Evolutionary conservation across 2,113 vertebrate genomes (phyloP), one percentile per base, ranked within the genome.

Genomic region (Hipposideros armiger): DNA sequence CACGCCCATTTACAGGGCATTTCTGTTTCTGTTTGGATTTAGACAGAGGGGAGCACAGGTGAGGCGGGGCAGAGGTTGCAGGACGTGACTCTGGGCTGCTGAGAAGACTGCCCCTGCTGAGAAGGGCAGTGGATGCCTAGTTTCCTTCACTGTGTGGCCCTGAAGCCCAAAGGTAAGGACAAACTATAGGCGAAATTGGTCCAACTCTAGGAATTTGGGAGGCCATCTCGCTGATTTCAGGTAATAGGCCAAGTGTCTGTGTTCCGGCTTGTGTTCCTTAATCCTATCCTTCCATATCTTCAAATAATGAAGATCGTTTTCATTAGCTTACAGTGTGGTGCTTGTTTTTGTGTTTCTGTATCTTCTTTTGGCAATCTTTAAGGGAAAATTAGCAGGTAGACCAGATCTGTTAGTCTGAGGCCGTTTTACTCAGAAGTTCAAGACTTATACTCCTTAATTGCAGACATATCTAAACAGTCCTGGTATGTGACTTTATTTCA

Each of bases 401-500:
- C 64, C 76, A 73, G 60, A 22, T 2, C 9, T 36, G 11, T 60
- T 58, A 80, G 7, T 26, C 13, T 60, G 30, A 93, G 22, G 14
- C 7, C 20, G 24, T 56, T 91, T 95, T 72, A 91, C 7, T 42
- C 32, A 30, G 4, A 87, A 58, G 4, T 83, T 81, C 42, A 15
- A 54, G 64, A 1, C 36, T 64, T 77, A 56, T 5, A 66, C 1
- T 67, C 24, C 5, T 90, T 40, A 64, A 90, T 85, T 80, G 80
- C 45, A 77, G 56, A 95, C 81, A 77, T 45, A 74, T 36, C 5
- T 10, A 52, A 77, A 69, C n/a, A 74, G 7, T 2, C 16, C 40
- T 54, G 24, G 24, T 56, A 93, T 66, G 19, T 42, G 92, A 86
- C 67, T 82, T 83, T 92, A 40, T 77, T 72, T 94, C 16, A 76